Evolutionary conservation across 2,113 vertebrate species (phyloP).

Genomic region (Phyllopteryx taeniolatus): DNA sequence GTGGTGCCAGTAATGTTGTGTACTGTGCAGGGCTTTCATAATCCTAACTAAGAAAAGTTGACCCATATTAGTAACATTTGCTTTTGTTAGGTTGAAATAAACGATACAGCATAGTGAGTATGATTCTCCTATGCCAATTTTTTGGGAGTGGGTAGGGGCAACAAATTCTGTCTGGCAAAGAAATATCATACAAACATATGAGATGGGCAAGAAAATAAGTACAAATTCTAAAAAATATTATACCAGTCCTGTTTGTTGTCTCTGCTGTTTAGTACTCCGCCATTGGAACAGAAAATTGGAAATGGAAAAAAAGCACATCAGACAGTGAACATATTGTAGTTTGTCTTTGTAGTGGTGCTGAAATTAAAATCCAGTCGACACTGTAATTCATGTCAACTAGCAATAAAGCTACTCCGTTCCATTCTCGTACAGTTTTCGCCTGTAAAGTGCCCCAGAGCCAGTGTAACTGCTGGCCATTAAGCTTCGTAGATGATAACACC

Average conservation of each 20-base stretch:
- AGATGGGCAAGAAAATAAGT: background rate
- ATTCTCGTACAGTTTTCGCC: background rate
- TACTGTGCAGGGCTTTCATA: background rate
- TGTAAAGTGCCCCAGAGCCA: constrained; percentile 1
- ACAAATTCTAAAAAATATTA: background rate
- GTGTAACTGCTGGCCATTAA: constrained; percentile 1
- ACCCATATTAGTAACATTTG: background rate
- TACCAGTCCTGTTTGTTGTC: background rate
- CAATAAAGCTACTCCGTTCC: constrained; percentile 1
- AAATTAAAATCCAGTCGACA: background rate
- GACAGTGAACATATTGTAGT: background rate
- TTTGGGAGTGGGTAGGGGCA: background rate
- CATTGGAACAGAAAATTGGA: background rate
- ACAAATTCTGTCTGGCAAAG: background rate
- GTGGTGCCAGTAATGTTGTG: background rate
- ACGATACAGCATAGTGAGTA: background rate
- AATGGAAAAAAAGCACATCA: background rate
- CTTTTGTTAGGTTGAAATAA: background rate
- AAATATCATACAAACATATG: background rate
- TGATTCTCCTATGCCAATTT: background rate
- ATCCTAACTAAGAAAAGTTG: background rate
- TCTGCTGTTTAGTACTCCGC: background rate
- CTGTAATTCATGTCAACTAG: background rate
- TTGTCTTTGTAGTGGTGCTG: background rate
- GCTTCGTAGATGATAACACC: background rate